These are phyloP conservation scores for Fabriciana adippe DNA, from an alignment of 2,888 invertebrate species.

Conservation along the genomic window DNA sequence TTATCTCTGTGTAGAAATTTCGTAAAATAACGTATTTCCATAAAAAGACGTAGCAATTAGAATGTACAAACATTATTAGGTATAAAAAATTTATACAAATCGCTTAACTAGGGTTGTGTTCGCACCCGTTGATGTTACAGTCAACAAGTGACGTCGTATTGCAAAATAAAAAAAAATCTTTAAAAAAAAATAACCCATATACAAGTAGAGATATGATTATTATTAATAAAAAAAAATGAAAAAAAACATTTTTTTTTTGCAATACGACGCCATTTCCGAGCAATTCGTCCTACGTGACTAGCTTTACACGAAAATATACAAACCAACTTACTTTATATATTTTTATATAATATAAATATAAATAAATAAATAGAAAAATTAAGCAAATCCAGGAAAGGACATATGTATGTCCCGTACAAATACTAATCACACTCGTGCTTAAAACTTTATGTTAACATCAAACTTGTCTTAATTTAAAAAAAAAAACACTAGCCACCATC, in stretches of 20 bases:
- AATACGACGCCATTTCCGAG: constrained; percentile 3
- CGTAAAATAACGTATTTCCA: not conserved
- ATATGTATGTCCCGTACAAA: too few relatives aligned
- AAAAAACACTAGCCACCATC: too few relatives aligned
- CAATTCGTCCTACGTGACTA: constrained; percentile 47
- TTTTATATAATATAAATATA: constrained; percentile 16
- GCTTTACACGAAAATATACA: constrained; percentile 47
- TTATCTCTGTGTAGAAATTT: not conserved
- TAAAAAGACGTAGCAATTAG: constrained; percentile 18
- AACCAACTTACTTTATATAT: constrained; percentile 25
- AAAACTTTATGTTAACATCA: too few relatives aligned
- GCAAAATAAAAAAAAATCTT: not conserved
- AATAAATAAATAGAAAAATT: constrained; percentile 29
- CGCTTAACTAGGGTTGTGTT: constrained; percentile 13
- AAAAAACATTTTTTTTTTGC: not conserved
- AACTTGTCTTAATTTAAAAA: too few relatives aligned
- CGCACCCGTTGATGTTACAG: constrained; percentile 3
- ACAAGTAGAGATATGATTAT: not conserved
- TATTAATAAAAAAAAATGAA: not conserved
- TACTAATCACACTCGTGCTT: too few relatives aligned
- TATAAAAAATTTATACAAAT: constrained; percentile 36
- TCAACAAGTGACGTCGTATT: constrained; percentile 9
- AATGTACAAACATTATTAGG: constrained; percentile 29
- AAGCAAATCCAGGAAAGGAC: not conserved
- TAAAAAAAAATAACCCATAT: not conserved